Evolutionary conservation across 2,797 vertebrate species (phyloP).

Genomic region (Myioborus melanocephalus): DNA sequence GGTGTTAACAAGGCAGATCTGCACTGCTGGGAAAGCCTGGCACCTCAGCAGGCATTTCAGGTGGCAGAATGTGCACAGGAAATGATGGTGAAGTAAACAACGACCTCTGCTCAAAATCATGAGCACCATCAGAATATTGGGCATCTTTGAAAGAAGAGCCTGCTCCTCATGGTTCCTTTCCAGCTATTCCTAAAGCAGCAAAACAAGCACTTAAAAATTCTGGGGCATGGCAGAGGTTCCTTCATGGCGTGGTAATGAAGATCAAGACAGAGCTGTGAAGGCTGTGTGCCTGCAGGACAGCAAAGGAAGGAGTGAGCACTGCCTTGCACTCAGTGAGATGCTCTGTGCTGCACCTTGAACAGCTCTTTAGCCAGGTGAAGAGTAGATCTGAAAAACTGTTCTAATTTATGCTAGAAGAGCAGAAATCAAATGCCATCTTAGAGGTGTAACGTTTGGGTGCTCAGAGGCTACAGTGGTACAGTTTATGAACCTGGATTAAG

Average conservation of each 20-base stretch:
- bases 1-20: background rate
- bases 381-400: background rate
- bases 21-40: background rate
- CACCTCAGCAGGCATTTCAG: background rate
- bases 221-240: background rate
- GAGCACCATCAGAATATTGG: background rate
- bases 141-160: background rate
- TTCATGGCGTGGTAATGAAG: background rate
- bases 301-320: background rate
- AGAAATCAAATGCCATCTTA: background rate
- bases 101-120: background rate
- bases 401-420: background rate
- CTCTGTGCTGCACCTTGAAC: background rate
- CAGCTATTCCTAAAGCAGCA: background rate
- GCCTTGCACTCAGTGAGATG: background rate
- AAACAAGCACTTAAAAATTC: background rate
- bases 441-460: background rate
- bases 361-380: background rate
- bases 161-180: background rate
- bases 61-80: background rate
- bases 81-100: background rate
- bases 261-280: background rate
- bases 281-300: accelerated
- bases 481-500: background rate
- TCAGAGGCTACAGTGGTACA: background rate